Evolutionary conservation across 1,140 invertebrate genomes (phyloP).

Genomic region (Dreissena rostriformis): DNA sequence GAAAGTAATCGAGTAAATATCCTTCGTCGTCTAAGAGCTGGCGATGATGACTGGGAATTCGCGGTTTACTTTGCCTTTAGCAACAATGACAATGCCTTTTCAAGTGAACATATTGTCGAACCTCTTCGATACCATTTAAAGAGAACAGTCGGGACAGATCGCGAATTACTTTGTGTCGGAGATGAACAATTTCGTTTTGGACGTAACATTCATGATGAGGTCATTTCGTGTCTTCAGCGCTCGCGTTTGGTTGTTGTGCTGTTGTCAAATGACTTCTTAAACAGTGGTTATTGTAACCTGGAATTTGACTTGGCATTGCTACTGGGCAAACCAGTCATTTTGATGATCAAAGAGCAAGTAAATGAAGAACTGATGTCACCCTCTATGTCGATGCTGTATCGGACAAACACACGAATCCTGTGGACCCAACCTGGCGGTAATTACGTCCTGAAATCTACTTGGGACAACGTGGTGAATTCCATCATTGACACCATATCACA

Average conservation of each 20-base stretch:
- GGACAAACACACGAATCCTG: constrained; percentile 2
- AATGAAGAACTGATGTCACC: neutral
- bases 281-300: neutral
- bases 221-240: neutral
- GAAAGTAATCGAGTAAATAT: neutral
- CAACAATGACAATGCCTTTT: constrained; percentile 24
- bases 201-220: constrained; percentile 7
- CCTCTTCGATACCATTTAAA: constrained; percentile 7
- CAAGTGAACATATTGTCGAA: neutral
- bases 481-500: neutral
- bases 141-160: constrained; percentile 9
- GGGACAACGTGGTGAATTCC: neutral
- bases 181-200: constrained; percentile 14
- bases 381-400: neutral
- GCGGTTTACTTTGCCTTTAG: constrained; percentile 15
- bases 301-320: constrained; percentile 10
- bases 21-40: neutral
- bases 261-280: neutral
- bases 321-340: constrained; percentile 8
- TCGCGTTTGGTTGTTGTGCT: neutral
- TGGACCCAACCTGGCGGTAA: constrained; percentile 1
- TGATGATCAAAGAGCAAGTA: constrained; percentile 27
- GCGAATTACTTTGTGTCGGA: constrained; percentile 12
- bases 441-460: constrained; percentile 4
- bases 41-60: constrained; percentile 9